A percentile compares a stretch with the other conserved stretches of the same genome.
Evolutionary conservation across 2,797 vertebrate genomes (phyloP).

Genomic region (Sebastes diploproa): DNA sequence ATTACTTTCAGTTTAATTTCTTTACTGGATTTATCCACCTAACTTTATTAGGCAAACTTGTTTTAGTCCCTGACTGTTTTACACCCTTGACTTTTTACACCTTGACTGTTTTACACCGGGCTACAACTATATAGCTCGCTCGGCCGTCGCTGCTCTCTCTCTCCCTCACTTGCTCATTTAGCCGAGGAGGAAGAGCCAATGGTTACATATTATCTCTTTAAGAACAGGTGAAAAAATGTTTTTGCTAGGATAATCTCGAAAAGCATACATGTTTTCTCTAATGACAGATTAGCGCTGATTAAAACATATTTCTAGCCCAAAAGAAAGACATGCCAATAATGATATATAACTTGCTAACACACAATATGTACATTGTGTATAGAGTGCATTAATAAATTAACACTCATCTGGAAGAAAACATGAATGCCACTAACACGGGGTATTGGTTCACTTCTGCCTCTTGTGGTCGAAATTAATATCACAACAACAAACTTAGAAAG

Average conservation of each 20-base stretch:
- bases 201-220: too few relatives aligned
- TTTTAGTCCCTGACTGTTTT: too few relatives aligned
- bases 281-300: not conserved
- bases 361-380: not conserved
- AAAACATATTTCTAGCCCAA: not conserved
- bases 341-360: not conserved
- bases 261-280: not conserved
- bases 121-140: too few relatives aligned
- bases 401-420: not conserved
- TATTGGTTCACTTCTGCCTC: not conserved
- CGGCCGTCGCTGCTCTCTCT: too few relatives aligned
- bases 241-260: not conserved
- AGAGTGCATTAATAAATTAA: not conserved
- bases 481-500: too few relatives aligned
- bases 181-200: too few relatives aligned
- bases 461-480: not conserved
- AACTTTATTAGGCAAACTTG: too few relatives aligned
- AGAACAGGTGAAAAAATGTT: not conserved
- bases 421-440: not conserved
- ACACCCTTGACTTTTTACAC: too few relatives aligned
- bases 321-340: not conserved
- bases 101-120: too few relatives aligned
- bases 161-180: too few relatives aligned
- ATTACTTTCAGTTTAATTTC: too few relatives aligned
- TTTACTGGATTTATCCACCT: too few relatives aligned